Conservation (phyloP, 2,797 vertebrate genomes). For the Gymnothorax javanicus region DNA sequence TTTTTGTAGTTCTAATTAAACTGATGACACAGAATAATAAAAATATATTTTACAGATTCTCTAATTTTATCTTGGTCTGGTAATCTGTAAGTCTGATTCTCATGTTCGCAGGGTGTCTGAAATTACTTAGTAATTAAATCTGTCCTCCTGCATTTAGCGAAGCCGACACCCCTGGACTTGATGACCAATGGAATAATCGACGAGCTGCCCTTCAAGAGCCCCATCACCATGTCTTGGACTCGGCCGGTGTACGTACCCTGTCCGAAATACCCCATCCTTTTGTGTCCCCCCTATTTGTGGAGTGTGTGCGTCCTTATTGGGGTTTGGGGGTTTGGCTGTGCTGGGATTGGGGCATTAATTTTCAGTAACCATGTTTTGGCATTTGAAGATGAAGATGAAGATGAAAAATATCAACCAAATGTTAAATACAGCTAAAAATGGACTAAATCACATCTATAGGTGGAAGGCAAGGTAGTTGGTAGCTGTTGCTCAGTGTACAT, state of each 20-base stretch:
- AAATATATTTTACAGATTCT: neutral
- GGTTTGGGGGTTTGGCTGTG: neutral
- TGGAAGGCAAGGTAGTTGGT: no score
- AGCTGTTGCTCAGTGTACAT: no score
- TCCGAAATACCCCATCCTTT: neutral
- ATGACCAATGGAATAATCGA: conserved; percentile 92
- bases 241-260: conserved; percentile 85
- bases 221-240: conserved; percentile 95
- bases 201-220: conserved; percentile 96
- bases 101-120: neutral
- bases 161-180: conserved; percentile 91
- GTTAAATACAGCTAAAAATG: no score
- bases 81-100: neutral
- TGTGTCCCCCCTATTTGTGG: no score
- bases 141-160: conserved; percentile 70
- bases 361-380: no score
- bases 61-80: neutral
- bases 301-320: neutral
- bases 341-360: neutral
- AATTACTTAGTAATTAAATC: neutral
- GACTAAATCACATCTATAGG: no score
- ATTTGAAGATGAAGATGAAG: no score
- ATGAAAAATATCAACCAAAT: no score
- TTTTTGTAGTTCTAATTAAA: neutral
- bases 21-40: neutral